Conservation (phyloP, 2,113 vertebrate genomes). For the Toxostoma redivivum region DNA sequence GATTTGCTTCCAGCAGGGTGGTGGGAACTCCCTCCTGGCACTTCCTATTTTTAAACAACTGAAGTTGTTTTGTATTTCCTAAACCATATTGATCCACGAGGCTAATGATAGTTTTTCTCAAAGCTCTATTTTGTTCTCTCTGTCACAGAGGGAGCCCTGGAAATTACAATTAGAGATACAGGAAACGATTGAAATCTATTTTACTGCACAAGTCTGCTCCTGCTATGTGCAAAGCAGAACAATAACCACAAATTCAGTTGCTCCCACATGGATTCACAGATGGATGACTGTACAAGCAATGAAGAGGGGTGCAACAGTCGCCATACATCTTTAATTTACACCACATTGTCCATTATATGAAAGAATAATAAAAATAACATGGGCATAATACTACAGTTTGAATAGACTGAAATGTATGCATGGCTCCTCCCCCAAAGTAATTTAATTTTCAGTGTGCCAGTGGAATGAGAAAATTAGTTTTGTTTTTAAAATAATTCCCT, state of each 20-base stretch:
- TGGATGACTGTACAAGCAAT: background rate
- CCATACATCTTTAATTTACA: background rate
- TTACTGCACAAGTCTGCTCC: constrained; percentile 27
- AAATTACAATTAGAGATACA: constrained; percentile 66
- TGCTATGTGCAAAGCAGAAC: constrained; percentile 44
- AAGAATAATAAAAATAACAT: background rate
- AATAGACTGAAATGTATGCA: background rate
- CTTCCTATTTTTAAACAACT: constrained; percentile 72
- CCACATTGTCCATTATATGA: background rate
- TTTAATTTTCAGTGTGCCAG: background rate
- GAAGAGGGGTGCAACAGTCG: background rate
- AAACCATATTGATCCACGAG: constrained; percentile 66
- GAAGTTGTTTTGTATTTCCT: constrained; percentile 68
- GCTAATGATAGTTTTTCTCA: constrained; percentile 71
- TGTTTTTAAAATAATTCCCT: background rate
- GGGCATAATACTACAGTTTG: background rate
- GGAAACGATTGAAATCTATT: constrained; percentile 61
- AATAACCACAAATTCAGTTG: background rate
- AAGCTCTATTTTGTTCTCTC: constrained; percentile 57
- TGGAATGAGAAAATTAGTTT: background rate
- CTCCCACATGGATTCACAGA: background rate
- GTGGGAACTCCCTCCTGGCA: constrained; percentile 64
- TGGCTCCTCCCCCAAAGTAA: background rate
- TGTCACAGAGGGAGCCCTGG: constrained; percentile 61
- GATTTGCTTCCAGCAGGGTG: constrained; percentile 57